phyloP scores from a whole-genome alignment of 2,888 invertebrate species.

The Pocota personata region DNA sequence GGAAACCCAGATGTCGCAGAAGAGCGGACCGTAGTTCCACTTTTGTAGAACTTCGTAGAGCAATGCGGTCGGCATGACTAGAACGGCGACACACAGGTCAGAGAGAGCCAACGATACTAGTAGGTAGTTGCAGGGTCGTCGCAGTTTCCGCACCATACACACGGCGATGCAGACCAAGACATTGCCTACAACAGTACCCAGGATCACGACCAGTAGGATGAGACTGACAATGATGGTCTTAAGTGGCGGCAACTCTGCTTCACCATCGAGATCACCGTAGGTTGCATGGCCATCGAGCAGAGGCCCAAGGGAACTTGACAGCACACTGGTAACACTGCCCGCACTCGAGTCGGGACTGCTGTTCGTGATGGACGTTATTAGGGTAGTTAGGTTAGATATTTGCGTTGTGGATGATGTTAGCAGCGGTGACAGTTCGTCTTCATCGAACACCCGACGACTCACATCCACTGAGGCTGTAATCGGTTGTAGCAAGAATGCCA shows the following conservation, averaged over 20 bases:
- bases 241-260: slow-evolving; percentile 79
- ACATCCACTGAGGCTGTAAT: slow-evolving; percentile 53
- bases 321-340: slow-evolving; percentile 53
- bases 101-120: slow-evolving; percentile 98
- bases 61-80: slow-evolving; percentile 99
- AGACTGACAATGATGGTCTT: slow-evolving; percentile 88
- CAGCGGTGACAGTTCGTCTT: slow-evolving; percentile 59
- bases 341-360: slow-evolving; percentile 70
- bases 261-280: slow-evolving; percentile 75
- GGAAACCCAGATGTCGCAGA: slow-evolving; percentile 98
- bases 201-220: slow-evolving; percentile 89
- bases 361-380: slow-evolving; percentile 75
- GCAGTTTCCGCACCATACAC: slow-evolving; percentile 94
- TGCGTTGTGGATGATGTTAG: slow-evolving; percentile 38
- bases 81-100: slow-evolving; percentile 96
- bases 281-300: slow-evolving; percentile 72
- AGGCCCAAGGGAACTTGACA: slow-evolving; percentile 47
- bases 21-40: slow-evolving; percentile 96
- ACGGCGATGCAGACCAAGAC: slow-evolving; percentile 97
- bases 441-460: slow-evolving; percentile 46
- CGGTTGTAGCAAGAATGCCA: slow-evolving; percentile 53
- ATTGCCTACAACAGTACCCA: slow-evolving; percentile 94
- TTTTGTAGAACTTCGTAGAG: slow-evolving; percentile 95
- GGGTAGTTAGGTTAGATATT: slow-evolving; percentile 44
- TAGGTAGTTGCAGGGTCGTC: slow-evolving; percentile 94